Evolutionary conservation across 2,888 invertebrate genomes (phyloP).

Genomic region (Glaucopsyche alexis): DNA sequence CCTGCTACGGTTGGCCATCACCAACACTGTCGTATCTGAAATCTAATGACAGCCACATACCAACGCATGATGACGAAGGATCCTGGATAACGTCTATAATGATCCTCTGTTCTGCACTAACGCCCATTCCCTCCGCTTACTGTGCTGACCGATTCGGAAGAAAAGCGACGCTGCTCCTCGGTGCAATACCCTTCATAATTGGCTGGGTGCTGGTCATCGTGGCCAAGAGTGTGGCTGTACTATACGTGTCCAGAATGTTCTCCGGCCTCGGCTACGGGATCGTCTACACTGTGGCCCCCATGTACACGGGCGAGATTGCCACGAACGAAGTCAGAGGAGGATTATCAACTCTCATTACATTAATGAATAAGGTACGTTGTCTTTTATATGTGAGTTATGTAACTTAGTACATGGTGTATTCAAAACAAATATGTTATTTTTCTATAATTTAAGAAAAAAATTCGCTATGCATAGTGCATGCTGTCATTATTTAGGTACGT

Average conservation of each 20-base stretch:
- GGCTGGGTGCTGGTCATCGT: constrained; percentile 83
- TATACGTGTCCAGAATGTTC: constrained; percentile 82
- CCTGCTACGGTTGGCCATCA: constrained; percentile 82
- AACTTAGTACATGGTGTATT: too few relatives aligned
- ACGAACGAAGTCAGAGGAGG: constrained; percentile 81
- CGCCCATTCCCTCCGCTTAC: constrained; percentile 81
- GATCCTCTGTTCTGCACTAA: constrained; percentile 82
- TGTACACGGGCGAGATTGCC: constrained; percentile 83
- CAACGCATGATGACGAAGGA: constrained; percentile 72
- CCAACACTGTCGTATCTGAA: constrained; percentile 78
- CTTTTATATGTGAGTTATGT: not conserved
- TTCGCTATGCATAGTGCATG: too few relatives aligned
- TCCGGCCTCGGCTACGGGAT: constrained; percentile 83
- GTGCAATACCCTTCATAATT: constrained; percentile 80
- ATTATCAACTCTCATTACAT: constrained; percentile 81
- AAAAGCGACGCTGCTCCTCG: constrained; percentile 82
- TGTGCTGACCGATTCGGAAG: constrained; percentile 83
- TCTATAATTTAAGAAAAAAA: too few relatives aligned
- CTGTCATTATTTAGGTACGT: too few relatives aligned
- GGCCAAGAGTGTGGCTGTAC: constrained; percentile 75
- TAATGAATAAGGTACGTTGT: constrained; percentile 76
- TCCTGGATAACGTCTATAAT: constrained; percentile 84
- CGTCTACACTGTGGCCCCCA: constrained; percentile 81
- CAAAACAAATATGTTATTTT: too few relatives aligned
- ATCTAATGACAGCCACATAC: constrained; percentile 68